A percentile compares a stretch with the other conserved stretches of the same genome.
Conservation (phyloP, 2,113 vertebrate species). For the Phylloscopus trochilus region DNA sequence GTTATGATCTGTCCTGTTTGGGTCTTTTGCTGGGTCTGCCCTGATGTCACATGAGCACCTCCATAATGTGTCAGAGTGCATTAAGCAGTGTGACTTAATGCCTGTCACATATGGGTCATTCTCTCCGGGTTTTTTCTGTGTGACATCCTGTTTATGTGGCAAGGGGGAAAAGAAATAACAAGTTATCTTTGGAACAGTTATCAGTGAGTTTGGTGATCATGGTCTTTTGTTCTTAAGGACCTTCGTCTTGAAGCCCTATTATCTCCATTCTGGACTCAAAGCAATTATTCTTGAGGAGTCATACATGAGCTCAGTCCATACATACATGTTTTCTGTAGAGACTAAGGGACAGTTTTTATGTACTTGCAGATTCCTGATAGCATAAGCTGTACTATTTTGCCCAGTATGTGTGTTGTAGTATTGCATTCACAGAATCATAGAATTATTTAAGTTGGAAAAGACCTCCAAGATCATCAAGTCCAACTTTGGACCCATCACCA, state of each 20-base stretch:
- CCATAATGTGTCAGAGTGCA: neutral
- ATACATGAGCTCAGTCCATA: neutral
- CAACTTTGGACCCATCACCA: neutral
- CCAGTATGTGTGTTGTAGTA: neutral
- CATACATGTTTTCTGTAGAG: neutral
- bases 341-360: neutral
- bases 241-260: neutral
- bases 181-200: neutral
- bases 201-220: neutral
- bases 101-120: neutral
- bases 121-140: fast-evolving
- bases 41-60: neutral
- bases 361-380: neutral
- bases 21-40: neutral
- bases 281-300: neutral
- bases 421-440: neutral
- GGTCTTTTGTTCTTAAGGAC: neutral
- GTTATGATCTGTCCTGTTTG: neutral
- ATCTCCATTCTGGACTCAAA: neutral
- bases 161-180: neutral
- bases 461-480: neutral
- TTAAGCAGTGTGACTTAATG: neutral
- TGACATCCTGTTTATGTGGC: neutral
- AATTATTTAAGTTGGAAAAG: neutral
- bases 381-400: neutral